phyloP scores from a whole-genome alignment of 1,140 invertebrate species.

The Rhysida immarginata region DNA sequence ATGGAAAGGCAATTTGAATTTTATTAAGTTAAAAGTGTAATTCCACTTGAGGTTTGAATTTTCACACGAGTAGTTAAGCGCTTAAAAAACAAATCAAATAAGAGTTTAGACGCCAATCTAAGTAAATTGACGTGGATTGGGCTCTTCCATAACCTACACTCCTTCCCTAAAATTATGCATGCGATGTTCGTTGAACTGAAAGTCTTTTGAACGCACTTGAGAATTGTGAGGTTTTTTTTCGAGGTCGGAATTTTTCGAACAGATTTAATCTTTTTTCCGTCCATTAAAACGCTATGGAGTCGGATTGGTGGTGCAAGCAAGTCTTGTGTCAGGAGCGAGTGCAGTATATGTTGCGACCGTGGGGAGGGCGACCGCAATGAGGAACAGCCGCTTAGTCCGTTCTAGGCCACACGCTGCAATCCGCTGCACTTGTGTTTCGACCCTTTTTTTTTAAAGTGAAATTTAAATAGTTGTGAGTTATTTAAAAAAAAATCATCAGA shows the following conservation, averaged over 20 bases:
- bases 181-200: not conserved
- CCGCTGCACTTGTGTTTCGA: not conserved
- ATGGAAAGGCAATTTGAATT: too few species aligned
- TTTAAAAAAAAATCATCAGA: not conserved
- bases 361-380: not conserved
- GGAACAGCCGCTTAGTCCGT: not conserved
- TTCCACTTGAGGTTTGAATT: too few species aligned
- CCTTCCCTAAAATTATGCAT: not conserved
- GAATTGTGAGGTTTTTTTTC: not conserved
- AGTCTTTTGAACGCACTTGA: not conserved
- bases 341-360: too few species aligned
- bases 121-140: not conserved
- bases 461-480: not conserved
- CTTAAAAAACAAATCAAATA: too few species aligned
- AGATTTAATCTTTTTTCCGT: not conserved
- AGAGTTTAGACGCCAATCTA: too few species aligned
- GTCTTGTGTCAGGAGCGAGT: too few species aligned
- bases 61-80: too few species aligned
- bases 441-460: not conserved
- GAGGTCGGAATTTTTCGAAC: not conserved
- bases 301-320: not conserved
- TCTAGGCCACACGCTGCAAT: not conserved
- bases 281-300: not conserved
- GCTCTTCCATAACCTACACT: not conserved
- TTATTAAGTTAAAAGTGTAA: too few species aligned